phyloP scores from a whole-genome alignment of 2,113 vertebrate species.

The Indicator maculatus region DNA sequence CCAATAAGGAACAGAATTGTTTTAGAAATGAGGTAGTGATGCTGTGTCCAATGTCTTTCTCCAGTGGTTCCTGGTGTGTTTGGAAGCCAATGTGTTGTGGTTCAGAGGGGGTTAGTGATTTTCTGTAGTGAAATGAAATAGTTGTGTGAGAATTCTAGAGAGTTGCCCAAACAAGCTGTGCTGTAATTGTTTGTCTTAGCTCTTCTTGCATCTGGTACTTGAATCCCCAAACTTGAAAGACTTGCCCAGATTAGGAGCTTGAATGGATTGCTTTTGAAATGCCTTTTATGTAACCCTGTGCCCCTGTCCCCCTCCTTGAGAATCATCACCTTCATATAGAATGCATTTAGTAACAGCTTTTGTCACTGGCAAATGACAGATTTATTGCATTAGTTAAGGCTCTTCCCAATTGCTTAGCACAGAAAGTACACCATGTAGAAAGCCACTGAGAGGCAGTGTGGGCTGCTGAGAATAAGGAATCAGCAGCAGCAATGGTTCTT shows the following conservation, averaged over 20 bases:
- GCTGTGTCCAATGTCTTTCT: background rate
- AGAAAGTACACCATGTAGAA: accelerated
- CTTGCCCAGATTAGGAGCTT: constrained; percentile 32
- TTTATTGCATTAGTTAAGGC: background rate
- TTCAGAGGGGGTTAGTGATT: background rate
- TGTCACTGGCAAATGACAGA: accelerated
- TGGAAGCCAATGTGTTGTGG: background rate
- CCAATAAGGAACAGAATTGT: background rate
- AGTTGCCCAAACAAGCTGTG: constrained; percentile 17
- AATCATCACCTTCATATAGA: accelerated
- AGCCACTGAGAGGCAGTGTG: background rate
- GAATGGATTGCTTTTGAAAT: constrained; percentile 31
- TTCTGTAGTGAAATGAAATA: background rate
- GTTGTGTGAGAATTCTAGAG: background rate
- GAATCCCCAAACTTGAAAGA: constrained; percentile 28
- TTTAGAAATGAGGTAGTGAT: background rate
- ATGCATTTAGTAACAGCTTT: background rate
- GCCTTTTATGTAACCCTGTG: background rate
- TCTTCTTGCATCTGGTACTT: background rate
- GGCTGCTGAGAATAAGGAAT: background rate
- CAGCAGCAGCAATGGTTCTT: background rate
- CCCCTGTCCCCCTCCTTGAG: background rate
- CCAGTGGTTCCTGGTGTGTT: background rate
- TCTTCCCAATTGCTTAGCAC: background rate
- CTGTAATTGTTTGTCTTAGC: background rate